Percentiles rank a stretch among this genome's conserved stretches.
These are phyloP conservation scores for Triplophysa bombifrons DNA, from an alignment of 2,797 vertebrate genomes.

Conservation along the genomic window DNA sequence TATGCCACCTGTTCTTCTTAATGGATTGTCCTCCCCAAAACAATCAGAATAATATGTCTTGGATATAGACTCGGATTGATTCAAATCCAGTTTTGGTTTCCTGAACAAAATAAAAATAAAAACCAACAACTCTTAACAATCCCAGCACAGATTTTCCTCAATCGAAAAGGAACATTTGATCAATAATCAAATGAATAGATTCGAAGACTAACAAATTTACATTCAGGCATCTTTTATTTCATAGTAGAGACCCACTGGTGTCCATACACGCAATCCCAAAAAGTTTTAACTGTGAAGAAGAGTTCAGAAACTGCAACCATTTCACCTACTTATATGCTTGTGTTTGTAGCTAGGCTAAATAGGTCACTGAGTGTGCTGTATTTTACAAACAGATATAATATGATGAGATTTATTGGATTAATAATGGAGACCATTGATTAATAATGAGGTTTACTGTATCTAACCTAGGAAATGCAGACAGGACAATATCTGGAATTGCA, in stretches of 20 bases:
- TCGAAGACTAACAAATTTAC: not conserved
- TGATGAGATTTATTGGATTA: not conserved
- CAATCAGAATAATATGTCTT: constrained; percentile 6
- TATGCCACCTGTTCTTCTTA: constrained; percentile 42
- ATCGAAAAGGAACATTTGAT: not conserved
- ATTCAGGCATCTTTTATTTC: too few relatives aligned
- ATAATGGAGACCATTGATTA: not conserved
- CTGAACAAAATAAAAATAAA: not conserved
- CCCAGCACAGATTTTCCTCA: too few relatives aligned
- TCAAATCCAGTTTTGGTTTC: not conserved
- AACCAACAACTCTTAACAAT: not conserved
- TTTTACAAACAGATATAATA: not conserved
- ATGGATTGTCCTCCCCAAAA: constrained; percentile 19
- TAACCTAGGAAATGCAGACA: constrained; percentile 12
- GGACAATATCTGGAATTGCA: not conserved
- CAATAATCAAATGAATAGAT: not conserved
- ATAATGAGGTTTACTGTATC: not conserved
- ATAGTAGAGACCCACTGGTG: too few relatives aligned
- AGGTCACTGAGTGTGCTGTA: not conserved
- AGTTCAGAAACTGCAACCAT: too few relatives aligned
- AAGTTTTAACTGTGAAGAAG: too few relatives aligned
- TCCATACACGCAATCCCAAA: too few relatives aligned
- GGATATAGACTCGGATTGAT: not conserved
- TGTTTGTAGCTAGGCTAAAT: not conserved
- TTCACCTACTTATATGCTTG: not conserved